Base-by-base conservation (phyloP, 1,140 invertebrate genomes). In the Cyclina sinensis region DNA sequence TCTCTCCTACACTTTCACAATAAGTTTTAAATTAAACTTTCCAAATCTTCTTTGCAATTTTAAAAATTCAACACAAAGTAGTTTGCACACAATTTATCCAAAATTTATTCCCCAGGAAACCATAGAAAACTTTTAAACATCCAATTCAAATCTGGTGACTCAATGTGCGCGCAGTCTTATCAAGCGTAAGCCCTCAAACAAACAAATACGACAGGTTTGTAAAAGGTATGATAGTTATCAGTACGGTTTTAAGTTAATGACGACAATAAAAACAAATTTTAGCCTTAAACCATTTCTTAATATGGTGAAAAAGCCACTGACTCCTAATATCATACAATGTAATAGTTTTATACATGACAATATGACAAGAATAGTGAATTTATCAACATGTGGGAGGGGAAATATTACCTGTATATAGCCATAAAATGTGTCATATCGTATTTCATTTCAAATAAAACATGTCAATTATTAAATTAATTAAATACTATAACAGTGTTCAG, bases 261-360 rank as follows among this genome's bases (percentile, higher is more conserved):
- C 65, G 14, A 70, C 65, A 70, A 35, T 70, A 37, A 39, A 70
- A n/a, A 70, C 65, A 37, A 70, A 37, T 70, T 70, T 70, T 39
- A 27, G 65, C 65, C 65, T 35, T 37, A 70, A 70, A 70, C 65
- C 65, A 70, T 70, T 7, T 18, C 32, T 70, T 70, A n/a, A n/a
- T 27, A 70, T 16, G 24, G 16, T 37, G 24, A 37, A 4, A 70
- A 37, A 37, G 65, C 37, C 65, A 70, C 32, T 39, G 35, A 70
- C 65, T 37, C 30, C 7, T n/a, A 5, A 37, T 70, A 14, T 37
- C 1, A 70, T 18, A 5, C 1, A 0, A 39, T 70, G 35, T 39
- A 70, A 70, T 70, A 37, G 35, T 30, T 70, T 70, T 70, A 70
- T 70, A 37, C 37, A 16, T 37, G 65, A 27, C 14, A 21, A 39